phyloP scores from a whole-genome alignment of 2,888 invertebrate species.

The Punctoribates punctum region DNA sequence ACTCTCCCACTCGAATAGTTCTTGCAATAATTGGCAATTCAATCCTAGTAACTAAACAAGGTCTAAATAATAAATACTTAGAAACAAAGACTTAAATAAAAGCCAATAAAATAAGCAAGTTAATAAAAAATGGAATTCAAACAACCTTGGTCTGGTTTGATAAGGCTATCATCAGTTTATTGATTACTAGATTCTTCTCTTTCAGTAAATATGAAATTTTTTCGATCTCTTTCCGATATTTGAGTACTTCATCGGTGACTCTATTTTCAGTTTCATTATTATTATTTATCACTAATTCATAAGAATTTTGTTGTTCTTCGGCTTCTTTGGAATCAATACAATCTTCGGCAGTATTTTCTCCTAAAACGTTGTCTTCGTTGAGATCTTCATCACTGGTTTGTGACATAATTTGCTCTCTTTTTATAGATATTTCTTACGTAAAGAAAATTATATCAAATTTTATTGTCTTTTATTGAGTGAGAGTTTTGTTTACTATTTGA shows the following conservation, averaged over 20 bases:
- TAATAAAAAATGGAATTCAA: too few species aligned
- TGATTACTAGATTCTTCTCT: background rate
- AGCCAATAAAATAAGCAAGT: too few species aligned
- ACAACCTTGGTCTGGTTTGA: background rate
- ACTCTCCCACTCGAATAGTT: too few species aligned
- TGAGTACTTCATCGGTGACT: background rate
- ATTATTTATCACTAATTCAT: background rate
- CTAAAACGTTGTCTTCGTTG: background rate
- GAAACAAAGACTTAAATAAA: too few species aligned
- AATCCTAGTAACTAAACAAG: too few species aligned
- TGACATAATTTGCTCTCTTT: background rate
- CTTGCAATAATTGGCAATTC: too few species aligned
- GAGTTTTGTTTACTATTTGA: too few species aligned
- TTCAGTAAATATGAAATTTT: conserved; percentile 8
- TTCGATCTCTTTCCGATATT: background rate
- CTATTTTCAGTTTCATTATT: background rate
- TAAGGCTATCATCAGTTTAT: conserved; percentile 5
- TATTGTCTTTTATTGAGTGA: background rate
- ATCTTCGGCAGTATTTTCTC: background rate
- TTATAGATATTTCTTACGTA: background rate
- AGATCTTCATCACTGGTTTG: conserved; percentile 2
- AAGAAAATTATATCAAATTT: background rate
- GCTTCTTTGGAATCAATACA: background rate
- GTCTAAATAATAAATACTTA: too few species aligned
- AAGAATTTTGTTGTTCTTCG: background rate